phyloP scores from a whole-genome alignment of 92 coral and sea anemone species.

The Plumapathes pennacea region DNA sequence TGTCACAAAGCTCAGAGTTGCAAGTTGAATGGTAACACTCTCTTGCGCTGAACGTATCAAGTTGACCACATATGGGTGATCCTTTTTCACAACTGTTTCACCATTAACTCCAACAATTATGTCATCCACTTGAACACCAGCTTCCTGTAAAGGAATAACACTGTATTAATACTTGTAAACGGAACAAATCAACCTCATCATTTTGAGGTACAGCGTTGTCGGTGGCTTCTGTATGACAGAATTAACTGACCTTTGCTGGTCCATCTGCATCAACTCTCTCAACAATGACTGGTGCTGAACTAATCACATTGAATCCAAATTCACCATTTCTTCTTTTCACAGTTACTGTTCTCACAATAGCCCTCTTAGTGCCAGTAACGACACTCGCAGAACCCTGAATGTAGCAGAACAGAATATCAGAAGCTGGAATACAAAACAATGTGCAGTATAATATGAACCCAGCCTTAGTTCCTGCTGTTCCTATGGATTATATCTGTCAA shows the following conservation, averaged over 20 bases:
- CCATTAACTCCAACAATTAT: slow-evolving; percentile 71
- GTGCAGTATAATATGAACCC: too few relatives aligned
- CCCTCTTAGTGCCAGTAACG: slow-evolving; percentile 75
- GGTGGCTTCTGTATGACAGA: too few relatives aligned
- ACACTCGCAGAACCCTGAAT: slow-evolving; percentile 87
- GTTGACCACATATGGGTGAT: slow-evolving; percentile 72
- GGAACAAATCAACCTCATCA: too few relatives aligned
- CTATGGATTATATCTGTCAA: too few relatives aligned
- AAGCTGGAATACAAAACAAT: too few relatives aligned
- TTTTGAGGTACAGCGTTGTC: too few relatives aligned
- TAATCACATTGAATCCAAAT: slow-evolving; percentile 91
- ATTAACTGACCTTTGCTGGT: slow-evolving; percentile 76
- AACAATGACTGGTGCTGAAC: slow-evolving; percentile 89
- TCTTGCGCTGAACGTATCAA: slow-evolving; percentile 71
- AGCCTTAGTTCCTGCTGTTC: too few relatives aligned
- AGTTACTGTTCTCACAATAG: slow-evolving; percentile 52
- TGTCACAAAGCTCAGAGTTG: slow-evolving; percentile 64
- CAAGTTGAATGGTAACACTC: slow-evolving; percentile 65
- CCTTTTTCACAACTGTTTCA: slow-evolving; percentile 72
- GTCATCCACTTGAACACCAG: slow-evolving; percentile 91
- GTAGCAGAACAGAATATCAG: too few relatives aligned
- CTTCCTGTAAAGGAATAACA: too few relatives aligned
- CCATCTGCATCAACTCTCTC: slow-evolving; percentile 78
- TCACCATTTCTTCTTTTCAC: slow-evolving; percentile 59
- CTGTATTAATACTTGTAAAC: too few relatives aligned